These are phyloP conservation scores for Cliona cf. orientalis DNA, from an alignment of 37 sponge, comb jelly and placozoan species.

Conservation along the genomic window DNA sequence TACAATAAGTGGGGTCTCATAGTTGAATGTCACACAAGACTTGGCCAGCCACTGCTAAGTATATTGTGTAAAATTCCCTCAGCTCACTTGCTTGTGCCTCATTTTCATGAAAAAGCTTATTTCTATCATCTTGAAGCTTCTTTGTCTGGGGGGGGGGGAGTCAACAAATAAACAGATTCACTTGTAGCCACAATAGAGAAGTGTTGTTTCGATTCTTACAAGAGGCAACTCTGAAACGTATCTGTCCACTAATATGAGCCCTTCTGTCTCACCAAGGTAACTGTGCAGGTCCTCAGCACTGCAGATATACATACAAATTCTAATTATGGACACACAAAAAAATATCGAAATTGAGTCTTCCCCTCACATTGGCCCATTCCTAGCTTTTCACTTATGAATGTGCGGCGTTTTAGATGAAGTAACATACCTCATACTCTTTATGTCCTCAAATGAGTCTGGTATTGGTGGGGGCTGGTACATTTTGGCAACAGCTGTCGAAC, in stretches of 20 bases:
- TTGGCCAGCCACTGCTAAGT: too few relatives aligned
- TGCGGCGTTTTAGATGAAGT: background rate
- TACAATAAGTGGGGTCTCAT: too few relatives aligned
- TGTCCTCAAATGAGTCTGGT: conserved; percentile 20
- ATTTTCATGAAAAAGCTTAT: conserved; percentile 46
- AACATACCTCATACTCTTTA: conserved; percentile 29
- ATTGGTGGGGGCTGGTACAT: conserved; percentile 41
- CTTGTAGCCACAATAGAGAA: background rate
- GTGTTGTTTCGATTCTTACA: conserved; percentile 26
- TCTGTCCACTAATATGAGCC: conserved; percentile 44
- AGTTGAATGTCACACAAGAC: too few relatives aligned
- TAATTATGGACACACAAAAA: background rate
- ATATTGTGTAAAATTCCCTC: too few relatives aligned
- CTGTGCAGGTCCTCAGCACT: conserved; percentile 56
- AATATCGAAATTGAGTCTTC: background rate
- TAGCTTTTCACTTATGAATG: background rate
- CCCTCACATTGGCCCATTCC: too few relatives aligned
- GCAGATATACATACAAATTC: background rate
- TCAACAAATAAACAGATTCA: conserved; percentile 18
- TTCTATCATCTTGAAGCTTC: conserved; percentile 56
- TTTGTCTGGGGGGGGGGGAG: conserved; percentile 31
- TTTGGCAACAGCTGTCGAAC: background rate
- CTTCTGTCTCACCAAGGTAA: conserved; percentile 59
- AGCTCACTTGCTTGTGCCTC: conserved; percentile 57
- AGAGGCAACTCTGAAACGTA: conserved; percentile 44